phyloP scores from a whole-genome alignment of 1,140 invertebrate species.

The Acromyrmex echinatior region DNA sequence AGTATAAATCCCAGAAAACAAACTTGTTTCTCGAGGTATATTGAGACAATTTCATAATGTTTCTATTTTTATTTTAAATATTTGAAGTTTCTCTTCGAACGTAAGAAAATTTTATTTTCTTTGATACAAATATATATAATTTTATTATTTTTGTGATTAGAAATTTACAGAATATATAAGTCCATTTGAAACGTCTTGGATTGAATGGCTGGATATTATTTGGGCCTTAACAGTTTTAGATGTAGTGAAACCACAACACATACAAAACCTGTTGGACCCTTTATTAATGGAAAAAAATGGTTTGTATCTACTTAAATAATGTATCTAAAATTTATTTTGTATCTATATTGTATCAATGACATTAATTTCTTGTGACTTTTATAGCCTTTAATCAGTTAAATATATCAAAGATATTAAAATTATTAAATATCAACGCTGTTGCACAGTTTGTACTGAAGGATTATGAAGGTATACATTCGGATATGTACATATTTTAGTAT shows the following conservation, averaged over 20 bases:
- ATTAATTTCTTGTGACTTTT: neutral
- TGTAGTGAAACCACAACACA: neutral
- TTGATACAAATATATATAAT: neutral
- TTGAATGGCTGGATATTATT: slow-evolving; percentile 43
- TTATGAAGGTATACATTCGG: slow-evolving; percentile 21
- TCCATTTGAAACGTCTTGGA: neutral
- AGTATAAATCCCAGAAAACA: slow-evolving; percentile 4
- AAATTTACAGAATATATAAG: neutral
- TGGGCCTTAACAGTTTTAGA: slow-evolving; percentile 37
- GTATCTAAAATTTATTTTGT: neutral
- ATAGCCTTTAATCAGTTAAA: slow-evolving; percentile 11
- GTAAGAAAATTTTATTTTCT: slow-evolving; percentile 7
- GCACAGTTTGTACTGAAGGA: slow-evolving; percentile 42
- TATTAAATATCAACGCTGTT: slow-evolving; percentile 48
- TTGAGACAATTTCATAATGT: neutral
- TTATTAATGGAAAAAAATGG: neutral
- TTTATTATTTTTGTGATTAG: neutral
- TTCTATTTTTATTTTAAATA: neutral
- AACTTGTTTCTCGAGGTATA: slow-evolving; percentile 17
- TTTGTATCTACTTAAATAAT: slow-evolving; percentile 25
- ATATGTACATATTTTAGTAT: neutral
- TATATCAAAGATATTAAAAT: slow-evolving; percentile 45
- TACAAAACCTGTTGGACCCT: neutral
- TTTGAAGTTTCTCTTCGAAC: neutral
- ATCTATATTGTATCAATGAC: neutral